A percentile compares a stretch with the other conserved stretches of the same genome.
These are phyloP conservation scores for Macrosoma leucophasiata DNA, from an alignment of 2,888 invertebrate species.

Conservation along the genomic window DNA sequence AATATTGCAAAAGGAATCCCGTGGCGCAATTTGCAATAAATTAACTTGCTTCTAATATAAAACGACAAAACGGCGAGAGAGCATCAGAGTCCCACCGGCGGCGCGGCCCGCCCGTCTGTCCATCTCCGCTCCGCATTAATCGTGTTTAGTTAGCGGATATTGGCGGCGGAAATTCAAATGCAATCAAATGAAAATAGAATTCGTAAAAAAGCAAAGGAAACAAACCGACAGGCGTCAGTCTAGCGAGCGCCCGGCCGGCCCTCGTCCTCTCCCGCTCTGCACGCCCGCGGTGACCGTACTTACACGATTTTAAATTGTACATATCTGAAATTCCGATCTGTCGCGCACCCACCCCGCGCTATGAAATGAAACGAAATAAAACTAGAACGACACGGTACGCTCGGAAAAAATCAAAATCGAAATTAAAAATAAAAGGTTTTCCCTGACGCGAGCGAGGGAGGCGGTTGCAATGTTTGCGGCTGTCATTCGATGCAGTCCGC, in stretches of 20 bases:
- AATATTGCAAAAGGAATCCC: slow-evolving; percentile 54
- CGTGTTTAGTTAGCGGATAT: slow-evolving; percentile 77
- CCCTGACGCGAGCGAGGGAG: slow-evolving; percentile 58
- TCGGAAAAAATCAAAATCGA: slow-evolving; percentile 74
- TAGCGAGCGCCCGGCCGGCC: slow-evolving; percentile 49
- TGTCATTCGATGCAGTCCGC: slow-evolving; percentile 70
- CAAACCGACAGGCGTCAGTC: slow-evolving; percentile 75
- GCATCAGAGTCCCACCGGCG: slow-evolving; percentile 45
- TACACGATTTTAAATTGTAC: slow-evolving; percentile 77
- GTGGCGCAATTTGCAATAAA: slow-evolving; percentile 71
- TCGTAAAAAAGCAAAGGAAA: slow-evolving; percentile 73
- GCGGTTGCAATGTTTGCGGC: slow-evolving; percentile 71
- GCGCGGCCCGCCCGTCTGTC: slow-evolving; percentile 63
- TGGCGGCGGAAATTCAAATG: slow-evolving; percentile 75
- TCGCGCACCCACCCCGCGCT: slow-evolving; percentile 73
- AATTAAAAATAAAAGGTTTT: slow-evolving; percentile 73
- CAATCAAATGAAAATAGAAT: slow-evolving; percentile 76
- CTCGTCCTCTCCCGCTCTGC: slow-evolving; percentile 39
- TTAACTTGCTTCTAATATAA: slow-evolving; percentile 73
- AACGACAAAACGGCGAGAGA: slow-evolving; percentile 68
- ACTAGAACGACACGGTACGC: slow-evolving; percentile 62
- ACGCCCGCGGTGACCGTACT: slow-evolving; percentile 68
- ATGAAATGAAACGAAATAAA: slow-evolving; percentile 77
- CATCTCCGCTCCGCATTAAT: slow-evolving; percentile 72
- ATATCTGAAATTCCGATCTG: slow-evolving; percentile 76